Conservation (phyloP, 1,140 invertebrate species). For the Cheumatopsyche charites region DNA sequence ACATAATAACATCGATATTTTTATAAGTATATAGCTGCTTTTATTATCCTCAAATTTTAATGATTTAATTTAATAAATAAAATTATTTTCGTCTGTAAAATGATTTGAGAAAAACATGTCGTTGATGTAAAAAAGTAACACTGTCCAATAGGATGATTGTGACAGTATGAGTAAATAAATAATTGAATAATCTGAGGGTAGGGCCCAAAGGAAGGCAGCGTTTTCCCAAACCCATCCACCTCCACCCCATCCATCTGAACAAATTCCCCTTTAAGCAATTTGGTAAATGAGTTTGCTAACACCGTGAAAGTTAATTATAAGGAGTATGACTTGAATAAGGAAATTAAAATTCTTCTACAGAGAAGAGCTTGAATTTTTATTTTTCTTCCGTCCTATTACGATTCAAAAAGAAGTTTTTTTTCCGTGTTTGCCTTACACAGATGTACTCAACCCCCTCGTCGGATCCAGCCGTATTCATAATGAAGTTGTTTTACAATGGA, state of each 20-base stretch:
- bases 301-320: conserved; percentile 50
- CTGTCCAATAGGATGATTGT: background rate
- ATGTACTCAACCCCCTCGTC: conserved; percentile 5
- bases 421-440: conserved; percentile 36
- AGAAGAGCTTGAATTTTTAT: conserved; percentile 47
- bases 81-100: conserved; percentile 16
- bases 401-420: conserved; percentile 47
- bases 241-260: conserved; percentile 32
- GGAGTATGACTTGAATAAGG: conserved; percentile 49
- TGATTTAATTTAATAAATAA: no score
- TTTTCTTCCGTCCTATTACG: conserved; percentile 46
- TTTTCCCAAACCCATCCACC: conserved; percentile 8
- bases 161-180: conserved; percentile 44
- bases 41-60: no score
- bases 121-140: no score
- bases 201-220: background rate
- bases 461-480: conserved; percentile 27
- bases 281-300: conserved; percentile 50
- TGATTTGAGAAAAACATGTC: no score
- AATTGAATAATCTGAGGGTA: conserved; percentile 46
- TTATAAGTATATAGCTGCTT: no score
- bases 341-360: conserved; percentile 49
- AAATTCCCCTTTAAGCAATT: conserved; percentile 49
- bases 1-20: no score
- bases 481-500: conserved; percentile 43